Conservation (phyloP, 2,113 vertebrate species). For the Odocoileus virginianus region DNA sequence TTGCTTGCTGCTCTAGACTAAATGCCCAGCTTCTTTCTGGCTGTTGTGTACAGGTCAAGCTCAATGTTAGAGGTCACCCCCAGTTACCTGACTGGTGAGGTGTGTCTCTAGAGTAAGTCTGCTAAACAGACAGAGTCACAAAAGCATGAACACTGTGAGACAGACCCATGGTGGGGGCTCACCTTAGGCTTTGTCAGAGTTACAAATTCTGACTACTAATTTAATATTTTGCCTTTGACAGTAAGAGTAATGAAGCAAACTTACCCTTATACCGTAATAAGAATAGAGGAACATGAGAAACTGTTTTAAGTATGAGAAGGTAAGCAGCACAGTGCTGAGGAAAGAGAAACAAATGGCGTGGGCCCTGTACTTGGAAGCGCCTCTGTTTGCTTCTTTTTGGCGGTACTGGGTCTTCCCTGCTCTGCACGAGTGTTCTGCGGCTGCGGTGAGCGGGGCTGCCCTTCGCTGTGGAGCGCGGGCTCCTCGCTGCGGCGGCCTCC, state of each 20-base stretch:
- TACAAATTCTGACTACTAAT: neutral
- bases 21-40: neutral
- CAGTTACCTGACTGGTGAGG: neutral
- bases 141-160: neutral
- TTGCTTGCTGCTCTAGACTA: neutral
- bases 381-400: neutral
- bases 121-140: neutral
- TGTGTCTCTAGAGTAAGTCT: neutral
- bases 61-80: neutral
- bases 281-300: neutral
- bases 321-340: neutral
- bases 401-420: neutral
- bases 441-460: neutral
- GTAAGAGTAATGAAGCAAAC: neutral
- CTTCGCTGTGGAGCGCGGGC: neutral
- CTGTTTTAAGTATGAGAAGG: neutral
- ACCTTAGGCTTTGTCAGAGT: neutral
- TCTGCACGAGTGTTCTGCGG: neutral
- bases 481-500: neutral
- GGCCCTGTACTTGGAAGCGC: neutral
- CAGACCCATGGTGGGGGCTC: neutral
- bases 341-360: neutral
- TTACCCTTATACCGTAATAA: neutral
- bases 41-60: neutral
- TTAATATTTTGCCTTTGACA: neutral